phyloP scores from a whole-genome alignment of 2,113 vertebrate genomes.

The Melanostigma gelatinosum region DNA sequence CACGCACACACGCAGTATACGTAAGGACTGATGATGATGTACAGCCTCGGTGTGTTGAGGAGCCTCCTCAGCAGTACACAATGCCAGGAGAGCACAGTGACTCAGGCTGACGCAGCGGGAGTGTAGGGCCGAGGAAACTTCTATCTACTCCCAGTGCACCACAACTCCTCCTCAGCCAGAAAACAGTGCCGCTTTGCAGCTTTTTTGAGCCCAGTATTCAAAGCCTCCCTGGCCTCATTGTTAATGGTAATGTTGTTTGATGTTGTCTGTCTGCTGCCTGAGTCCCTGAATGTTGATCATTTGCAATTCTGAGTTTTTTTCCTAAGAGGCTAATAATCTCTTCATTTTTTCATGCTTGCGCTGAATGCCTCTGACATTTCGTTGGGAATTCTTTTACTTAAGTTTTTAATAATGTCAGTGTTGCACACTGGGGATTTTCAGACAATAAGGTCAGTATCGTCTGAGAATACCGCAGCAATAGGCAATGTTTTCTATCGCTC shows the following conservation, averaged over 20 bases:
- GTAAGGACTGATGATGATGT: conserved; percentile 73
- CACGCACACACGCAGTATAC: conserved; percentile 15
- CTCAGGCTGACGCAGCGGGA: conserved; percentile 74
- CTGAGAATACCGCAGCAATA: conserved; percentile 1
- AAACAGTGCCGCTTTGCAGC: conserved; percentile 40
- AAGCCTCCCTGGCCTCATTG: conserved; percentile 17
- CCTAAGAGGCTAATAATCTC: conserved; percentile 15
- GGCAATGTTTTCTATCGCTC: conserved; percentile 18
- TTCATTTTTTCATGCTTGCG: not conserved
- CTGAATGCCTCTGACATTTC: conserved; percentile 27
- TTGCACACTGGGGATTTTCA: conserved; percentile 26
- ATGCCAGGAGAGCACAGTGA: conserved; percentile 61
- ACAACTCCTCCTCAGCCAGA: conserved; percentile 40
- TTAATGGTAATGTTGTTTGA: conserved; percentile 23
- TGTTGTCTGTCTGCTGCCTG: conserved; percentile 21
- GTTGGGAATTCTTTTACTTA: conserved; percentile 29
- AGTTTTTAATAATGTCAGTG: conserved; percentile 34
- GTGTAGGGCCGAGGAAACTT: conserved; percentile 26
- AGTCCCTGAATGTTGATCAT: conserved; percentile 41
- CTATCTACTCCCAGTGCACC: conserved; percentile 56
- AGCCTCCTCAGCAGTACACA: conserved; percentile 70
- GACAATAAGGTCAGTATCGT: conserved; percentile 21
- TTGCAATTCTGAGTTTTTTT: conserved; percentile 33
- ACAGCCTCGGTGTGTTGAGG: conserved; percentile 51
- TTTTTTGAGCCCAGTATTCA: conserved; percentile 20